These are phyloP conservation scores for Sarcophaga rosellei DNA, from an alignment of 2,888 invertebrate species.

Conservation along the genomic window DNA sequence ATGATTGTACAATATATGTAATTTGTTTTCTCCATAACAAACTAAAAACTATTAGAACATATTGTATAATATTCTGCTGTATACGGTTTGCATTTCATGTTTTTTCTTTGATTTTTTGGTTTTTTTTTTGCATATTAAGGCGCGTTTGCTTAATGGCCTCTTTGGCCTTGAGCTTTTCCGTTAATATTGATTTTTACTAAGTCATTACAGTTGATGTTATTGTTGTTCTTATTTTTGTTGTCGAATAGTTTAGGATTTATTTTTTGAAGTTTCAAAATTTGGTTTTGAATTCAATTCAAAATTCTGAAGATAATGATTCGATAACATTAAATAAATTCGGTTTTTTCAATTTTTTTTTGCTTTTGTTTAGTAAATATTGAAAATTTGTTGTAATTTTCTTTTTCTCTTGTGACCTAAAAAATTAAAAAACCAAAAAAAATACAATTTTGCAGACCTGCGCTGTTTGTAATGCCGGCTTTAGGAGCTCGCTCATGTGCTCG, in stretches of 20 bases:
- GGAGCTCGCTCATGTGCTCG: conserved; percentile 7
- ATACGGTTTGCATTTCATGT: not conserved
- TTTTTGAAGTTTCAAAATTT: no score
- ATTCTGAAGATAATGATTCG: no score
- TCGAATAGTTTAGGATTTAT: not conserved
- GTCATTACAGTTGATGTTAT: not conserved
- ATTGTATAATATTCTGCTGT: not conserved
- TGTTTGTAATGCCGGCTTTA: conserved; percentile 44
- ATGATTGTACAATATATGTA: not conserved
- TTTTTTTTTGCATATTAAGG: conserved; percentile 23
- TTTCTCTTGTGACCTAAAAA: not conserved
- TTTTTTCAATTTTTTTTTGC: not conserved
- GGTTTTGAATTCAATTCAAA: no score
- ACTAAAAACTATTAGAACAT: no score
- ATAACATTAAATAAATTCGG: no score
- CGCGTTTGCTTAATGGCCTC: conserved; percentile 37
- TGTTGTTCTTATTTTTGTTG: not conserved
- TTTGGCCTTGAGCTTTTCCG: conserved; percentile 51
- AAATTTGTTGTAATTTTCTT: not conserved
- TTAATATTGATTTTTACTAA: conserved; percentile 39
- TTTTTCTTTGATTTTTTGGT: not conserved
- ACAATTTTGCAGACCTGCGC: conserved; percentile 46
- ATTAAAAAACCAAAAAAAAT: not conserved
- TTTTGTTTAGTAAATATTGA: not conserved
- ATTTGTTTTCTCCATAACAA: not conserved